phyloP scores from a whole-genome alignment of 2,888 invertebrate species.

The Microplitis manilae region DNA sequence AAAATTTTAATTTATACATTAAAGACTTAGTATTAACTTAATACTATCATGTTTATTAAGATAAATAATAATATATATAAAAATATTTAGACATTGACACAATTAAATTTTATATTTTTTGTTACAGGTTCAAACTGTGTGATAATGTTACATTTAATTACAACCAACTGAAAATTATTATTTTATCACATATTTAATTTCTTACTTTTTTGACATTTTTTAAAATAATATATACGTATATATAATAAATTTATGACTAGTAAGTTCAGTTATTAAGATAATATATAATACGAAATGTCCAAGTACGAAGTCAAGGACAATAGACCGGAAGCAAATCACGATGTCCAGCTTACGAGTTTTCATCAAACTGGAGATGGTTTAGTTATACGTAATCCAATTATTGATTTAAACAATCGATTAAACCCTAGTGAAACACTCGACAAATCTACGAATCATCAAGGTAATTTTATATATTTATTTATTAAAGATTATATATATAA shows the following conservation, averaged over 20 bases:
- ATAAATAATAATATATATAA: background rate
- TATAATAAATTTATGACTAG: too few species aligned
- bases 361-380: slow-evolving; percentile 56
- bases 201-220: too few species aligned
- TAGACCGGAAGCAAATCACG: slow-evolving; percentile 57
- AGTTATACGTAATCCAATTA: slow-evolving; percentile 51
- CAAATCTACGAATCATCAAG: slow-evolving; percentile 48
- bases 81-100: background rate
- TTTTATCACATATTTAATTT: background rate
- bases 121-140: background rate
- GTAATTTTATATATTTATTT: slow-evolving; percentile 48
- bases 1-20: too few species aligned
- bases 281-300: slow-evolving; percentile 53
- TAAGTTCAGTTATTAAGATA: background rate
- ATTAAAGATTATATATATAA: background rate
- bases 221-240: too few species aligned
- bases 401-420: slow-evolving; percentile 56
- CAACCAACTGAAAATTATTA: background rate
- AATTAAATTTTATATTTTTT: slow-evolving; percentile 1
- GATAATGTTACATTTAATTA: background rate
- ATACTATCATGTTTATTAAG: background rate
- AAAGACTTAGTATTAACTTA: background rate
- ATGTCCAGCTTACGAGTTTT: slow-evolving; percentile 65
- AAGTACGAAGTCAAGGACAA: slow-evolving; percentile 64
- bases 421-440: slow-evolving; percentile 48